Percentiles rank a stretch among this genome's conserved stretches.
Conservation (phyloP, 2,797 vertebrate genomes). For the Sebastiscus tertius region DNA sequence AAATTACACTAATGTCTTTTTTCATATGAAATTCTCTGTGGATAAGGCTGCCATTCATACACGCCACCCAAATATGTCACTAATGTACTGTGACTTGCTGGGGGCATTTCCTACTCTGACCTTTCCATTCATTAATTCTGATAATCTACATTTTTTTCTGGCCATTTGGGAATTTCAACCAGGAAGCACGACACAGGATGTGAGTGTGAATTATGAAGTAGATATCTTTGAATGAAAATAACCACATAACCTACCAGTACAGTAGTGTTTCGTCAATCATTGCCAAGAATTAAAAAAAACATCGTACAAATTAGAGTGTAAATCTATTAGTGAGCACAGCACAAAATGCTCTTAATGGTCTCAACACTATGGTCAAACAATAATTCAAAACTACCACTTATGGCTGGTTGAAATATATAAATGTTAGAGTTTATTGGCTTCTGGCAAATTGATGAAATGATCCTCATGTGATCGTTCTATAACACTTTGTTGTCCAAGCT, state of each 20-base stretch:
- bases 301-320: background rate
- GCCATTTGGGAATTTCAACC: background rate
- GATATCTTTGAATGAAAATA: background rate
- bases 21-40: background rate
- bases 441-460: background rate
- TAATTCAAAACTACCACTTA: background rate
- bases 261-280: background rate
- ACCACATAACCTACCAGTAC: background rate
- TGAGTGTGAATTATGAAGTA: background rate
- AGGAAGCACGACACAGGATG: background rate
- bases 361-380: background rate
- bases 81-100: constrained; percentile 6
- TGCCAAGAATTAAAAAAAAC: background rate
- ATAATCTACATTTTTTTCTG: background rate
- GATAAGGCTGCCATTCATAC: constrained; percentile 2
- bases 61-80: background rate
- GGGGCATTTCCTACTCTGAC: constrained; percentile 1
- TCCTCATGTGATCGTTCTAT: background rate
- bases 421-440: background rate
- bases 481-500: background rate
- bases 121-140: constrained; percentile 19
- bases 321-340: background rate
- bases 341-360: background rate
- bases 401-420: background rate
- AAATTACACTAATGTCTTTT: constrained; percentile 7